Conservation (phyloP, 2,888 invertebrate genomes). For the Drosophila sordidapex region DNA sequence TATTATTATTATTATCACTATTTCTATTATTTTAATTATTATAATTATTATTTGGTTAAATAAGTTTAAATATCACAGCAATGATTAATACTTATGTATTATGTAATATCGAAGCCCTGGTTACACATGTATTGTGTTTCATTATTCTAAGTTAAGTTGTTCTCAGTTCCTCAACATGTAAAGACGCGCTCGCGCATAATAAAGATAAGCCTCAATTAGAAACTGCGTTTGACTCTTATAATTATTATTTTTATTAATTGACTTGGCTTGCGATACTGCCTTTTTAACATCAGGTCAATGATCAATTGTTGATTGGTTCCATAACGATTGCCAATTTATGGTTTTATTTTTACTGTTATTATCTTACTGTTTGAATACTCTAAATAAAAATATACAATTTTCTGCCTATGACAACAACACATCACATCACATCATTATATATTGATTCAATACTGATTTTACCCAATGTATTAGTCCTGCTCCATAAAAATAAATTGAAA, state of each 20-base stretch:
- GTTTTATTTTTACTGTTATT: neutral
- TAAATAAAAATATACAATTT: neutral
- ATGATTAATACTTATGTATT: no score
- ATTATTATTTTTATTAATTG: no score
- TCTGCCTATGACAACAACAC: neutral
- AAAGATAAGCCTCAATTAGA: neutral
- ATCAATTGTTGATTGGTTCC: neutral
- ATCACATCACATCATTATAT: neutral
- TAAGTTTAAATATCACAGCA: no score
- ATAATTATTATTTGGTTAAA: no score
- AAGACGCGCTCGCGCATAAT: neutral
- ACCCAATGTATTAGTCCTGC: neutral
- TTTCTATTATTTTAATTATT: no score
- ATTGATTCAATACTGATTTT: neutral
- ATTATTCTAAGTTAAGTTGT: no score
- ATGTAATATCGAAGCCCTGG: no score
- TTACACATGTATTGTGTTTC: no score
- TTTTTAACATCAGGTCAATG: no score
- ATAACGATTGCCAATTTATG: neutral
- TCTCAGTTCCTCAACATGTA: no score
- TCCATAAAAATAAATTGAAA: neutral
- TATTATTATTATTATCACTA: no score
- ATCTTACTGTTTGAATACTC: neutral
- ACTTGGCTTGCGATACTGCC: no score
- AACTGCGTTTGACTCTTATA: neutral